A percentile compares a stretch with the other conserved stretches of the same genome.
These are phyloP conservation scores for Rhizoglyphus robini DNA, from an alignment of 1,140 invertebrate species.

Conservation along the genomic window DNA sequence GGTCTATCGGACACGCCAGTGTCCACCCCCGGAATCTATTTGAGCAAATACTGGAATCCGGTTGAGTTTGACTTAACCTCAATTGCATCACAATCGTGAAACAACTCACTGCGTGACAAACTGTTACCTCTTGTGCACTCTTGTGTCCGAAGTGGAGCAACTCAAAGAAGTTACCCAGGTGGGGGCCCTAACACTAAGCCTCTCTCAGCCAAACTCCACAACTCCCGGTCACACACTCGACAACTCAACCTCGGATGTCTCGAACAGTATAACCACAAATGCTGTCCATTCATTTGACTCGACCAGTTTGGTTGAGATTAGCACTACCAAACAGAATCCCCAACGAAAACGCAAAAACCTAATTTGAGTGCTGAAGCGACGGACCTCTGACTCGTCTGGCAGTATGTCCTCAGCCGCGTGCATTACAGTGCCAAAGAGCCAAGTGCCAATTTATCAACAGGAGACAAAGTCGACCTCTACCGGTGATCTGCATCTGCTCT, in stretches of 20 bases:
- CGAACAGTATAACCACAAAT: constrained; percentile 39
- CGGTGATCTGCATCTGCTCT: constrained; percentile 17
- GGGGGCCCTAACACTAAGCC: too few relatives aligned
- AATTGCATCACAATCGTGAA: neutral
- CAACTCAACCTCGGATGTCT: constrained; percentile 58
- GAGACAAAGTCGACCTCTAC: constrained; percentile 24
- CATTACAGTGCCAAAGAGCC: neutral
- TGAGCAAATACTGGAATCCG: neutral
- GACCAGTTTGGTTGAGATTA: constrained; percentile 46
- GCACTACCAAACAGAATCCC: constrained; percentile 58
- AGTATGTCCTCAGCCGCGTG: constrained; percentile 33
- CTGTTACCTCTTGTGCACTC: neutral
- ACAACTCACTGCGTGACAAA: neutral
- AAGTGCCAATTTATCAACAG: constrained; percentile 12
- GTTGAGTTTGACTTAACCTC: neutral
- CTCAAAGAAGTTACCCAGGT: neutral
- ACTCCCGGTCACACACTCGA: too few relatives aligned
- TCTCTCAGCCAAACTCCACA: neutral
- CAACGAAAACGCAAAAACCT: constrained; percentile 33
- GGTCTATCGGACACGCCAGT: too few relatives aligned
- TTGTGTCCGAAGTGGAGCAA: neutral
- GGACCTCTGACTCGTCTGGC: constrained; percentile 59
- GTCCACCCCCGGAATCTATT: neutral
- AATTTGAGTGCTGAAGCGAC: constrained; percentile 30
- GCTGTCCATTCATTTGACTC: constrained; percentile 27